Percentiles rank a stretch among this genome's conserved stretches.
Evolutionary conservation across 2,797 vertebrate species (phyloP).

Genomic region (Cottoperca gobio): DNA sequence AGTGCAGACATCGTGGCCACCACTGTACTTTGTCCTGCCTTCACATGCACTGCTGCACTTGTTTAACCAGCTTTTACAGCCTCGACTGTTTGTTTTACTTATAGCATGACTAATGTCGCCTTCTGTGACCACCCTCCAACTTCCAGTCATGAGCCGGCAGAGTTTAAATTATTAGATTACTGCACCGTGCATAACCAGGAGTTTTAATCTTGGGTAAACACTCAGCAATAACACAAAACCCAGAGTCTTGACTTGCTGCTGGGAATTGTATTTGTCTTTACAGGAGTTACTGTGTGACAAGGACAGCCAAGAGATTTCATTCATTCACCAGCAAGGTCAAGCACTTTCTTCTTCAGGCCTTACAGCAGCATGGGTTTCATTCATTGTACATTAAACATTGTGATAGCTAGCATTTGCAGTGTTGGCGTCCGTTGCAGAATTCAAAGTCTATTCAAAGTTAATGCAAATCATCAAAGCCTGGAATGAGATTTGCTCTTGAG

Average conservation of each 20-base stretch:
- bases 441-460: slow-evolving; percentile 56
- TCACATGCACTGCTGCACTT: slow-evolving; percentile 36
- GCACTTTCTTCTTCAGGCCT: slow-evolving; percentile 14
- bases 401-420: not conserved
- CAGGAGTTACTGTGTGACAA: slow-evolving; percentile 63
- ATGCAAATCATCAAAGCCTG: slow-evolving; percentile 47
- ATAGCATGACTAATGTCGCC: slow-evolving; percentile 56
- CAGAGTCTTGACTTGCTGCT: slow-evolving; percentile 19
- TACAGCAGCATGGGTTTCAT: not conserved
- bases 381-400: slow-evolving; percentile 15
- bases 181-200: slow-evolving; percentile 18
- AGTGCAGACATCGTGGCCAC: slow-evolving; percentile 32
- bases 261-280: slow-evolving; percentile 50
- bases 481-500: not conserved
- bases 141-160: slow-evolving; percentile 40
- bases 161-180: slow-evolving; percentile 58
- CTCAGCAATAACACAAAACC: slow-evolving; percentile 21
- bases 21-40: slow-evolving; percentile 53
- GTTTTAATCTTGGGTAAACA: slow-evolving; percentile 58
- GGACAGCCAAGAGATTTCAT: slow-evolving; percentile 48
- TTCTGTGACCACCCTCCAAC: slow-evolving; percentile 49
- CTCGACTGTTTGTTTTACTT: slow-evolving; percentile 65
- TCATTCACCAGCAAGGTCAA: slow-evolving; percentile 67
- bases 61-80: slow-evolving; percentile 61
- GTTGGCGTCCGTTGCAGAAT: slow-evolving; percentile 20